A percentile compares a stretch with the other conserved stretches of the same genome.
These are phyloP conservation scores for Mycetomoellerius zeteki DNA, from an alignment of 1,140 invertebrate species.

Conservation along the genomic window DNA sequence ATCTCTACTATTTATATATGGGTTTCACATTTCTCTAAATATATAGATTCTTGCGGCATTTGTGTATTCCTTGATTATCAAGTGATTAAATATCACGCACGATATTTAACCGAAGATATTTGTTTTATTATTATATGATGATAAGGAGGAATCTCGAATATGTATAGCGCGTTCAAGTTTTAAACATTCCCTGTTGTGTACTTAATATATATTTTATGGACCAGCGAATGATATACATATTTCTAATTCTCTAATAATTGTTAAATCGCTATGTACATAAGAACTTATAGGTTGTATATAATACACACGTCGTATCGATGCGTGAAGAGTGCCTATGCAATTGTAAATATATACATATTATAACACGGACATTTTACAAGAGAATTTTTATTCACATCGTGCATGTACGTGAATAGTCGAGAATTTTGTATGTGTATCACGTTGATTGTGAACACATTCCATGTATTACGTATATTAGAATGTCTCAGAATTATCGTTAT, in stretches of 20 bases:
- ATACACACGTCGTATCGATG: slow-evolving; percentile 45
- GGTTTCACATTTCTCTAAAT: neutral
- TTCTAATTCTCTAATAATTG: slow-evolving; percentile 31
- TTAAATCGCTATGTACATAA: slow-evolving; percentile 64
- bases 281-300: slow-evolving; percentile 59
- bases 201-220: slow-evolving; percentile 79
- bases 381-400: slow-evolving; percentile 33
- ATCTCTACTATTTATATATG: no score
- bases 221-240: slow-evolving; percentile 44
- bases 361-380: slow-evolving; percentile 42
- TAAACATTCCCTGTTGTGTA: slow-evolving; percentile 78
- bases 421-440: slow-evolving; percentile 12
- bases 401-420: slow-evolving; percentile 17
- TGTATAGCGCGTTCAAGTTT: slow-evolving; percentile 48
- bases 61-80: slow-evolving; percentile 28
- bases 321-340: slow-evolving; percentile 43
- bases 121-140: slow-evolving; percentile 40
- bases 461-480: slow-evolving; percentile 52
- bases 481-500: slow-evolving; percentile 12
- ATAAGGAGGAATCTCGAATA: slow-evolving; percentile 33
- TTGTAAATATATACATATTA: slow-evolving; percentile 69
- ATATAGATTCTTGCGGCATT: slow-evolving; percentile 7
- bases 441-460: slow-evolving; percentile 60
- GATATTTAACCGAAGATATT: slow-evolving; percentile 39
- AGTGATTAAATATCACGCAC: neutral